phyloP scores from a whole-genome alignment of 2,797 vertebrate genomes.

The Neosilurus hyrtlii region DNA sequence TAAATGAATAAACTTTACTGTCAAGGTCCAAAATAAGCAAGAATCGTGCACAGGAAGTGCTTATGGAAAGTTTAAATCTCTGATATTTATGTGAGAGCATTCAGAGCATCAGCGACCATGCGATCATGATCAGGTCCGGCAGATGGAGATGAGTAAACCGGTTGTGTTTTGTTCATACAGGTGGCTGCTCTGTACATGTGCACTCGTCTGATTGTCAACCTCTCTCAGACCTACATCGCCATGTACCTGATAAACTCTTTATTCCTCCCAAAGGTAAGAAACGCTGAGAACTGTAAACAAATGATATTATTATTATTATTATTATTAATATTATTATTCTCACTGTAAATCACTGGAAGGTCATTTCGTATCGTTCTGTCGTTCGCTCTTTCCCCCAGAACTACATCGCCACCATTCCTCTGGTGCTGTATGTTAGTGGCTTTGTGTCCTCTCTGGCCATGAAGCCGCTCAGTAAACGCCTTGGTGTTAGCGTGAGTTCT shows the following conservation, averaged over 20 bases:
- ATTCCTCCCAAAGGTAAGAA: conserved; percentile 80
- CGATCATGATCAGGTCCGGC: not conserved
- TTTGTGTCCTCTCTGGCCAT: conserved; percentile 84
- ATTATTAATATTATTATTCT: not conserved
- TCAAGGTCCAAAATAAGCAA: not conserved
- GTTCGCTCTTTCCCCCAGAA: conserved; percentile 66
- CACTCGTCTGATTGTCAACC: conserved; percentile 84
- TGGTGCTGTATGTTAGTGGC: conserved; percentile 87
- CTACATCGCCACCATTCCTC: conserved; percentile 85
- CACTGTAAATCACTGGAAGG: not conserved
- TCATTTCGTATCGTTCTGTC: not conserved
- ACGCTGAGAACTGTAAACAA: not conserved
- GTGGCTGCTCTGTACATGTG: conserved; percentile 86
- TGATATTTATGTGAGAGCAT: not conserved
- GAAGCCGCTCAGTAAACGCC: conserved; percentile 80
- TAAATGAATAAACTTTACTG: not conserved
- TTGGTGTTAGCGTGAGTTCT: conserved; percentile 81
- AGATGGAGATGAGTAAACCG: not conserved
- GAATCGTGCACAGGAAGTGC: not conserved
- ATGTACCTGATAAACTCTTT: conserved; percentile 87
- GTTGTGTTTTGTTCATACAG: conserved; percentile 61
- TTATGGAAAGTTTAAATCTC: not conserved
- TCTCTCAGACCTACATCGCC: conserved; percentile 87
- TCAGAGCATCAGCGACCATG: not conserved
- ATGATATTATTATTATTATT: too few relatives aligned